phyloP scores from a whole-genome alignment of 1,140 invertebrate genomes.

The Brachionus paranguensis region DNA sequence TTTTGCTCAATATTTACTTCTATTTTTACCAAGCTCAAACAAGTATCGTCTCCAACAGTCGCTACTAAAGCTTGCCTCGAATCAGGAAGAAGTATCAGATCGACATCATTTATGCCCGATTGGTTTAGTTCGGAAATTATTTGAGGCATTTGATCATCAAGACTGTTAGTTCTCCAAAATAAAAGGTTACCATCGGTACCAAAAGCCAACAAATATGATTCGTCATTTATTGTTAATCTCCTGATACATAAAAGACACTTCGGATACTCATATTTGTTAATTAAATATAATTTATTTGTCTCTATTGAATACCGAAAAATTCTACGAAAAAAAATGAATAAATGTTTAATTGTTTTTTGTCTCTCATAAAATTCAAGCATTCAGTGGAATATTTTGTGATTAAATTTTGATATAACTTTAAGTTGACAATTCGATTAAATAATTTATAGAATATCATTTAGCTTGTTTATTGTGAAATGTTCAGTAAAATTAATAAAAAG shows the following conservation, averaged over 20 bases:
- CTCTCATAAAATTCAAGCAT: no score
- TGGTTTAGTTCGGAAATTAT: not conserved
- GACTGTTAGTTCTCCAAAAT: not conserved
- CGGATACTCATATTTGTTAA: not conserved
- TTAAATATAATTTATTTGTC: not conserved
- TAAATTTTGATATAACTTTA: no score
- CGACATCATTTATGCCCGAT: constrained; percentile 36
- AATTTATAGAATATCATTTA: no score
- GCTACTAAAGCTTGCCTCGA: not conserved
- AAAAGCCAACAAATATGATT: not conserved
- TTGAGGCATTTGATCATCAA: not conserved
- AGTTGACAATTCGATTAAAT: no score
- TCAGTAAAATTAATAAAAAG: no score
- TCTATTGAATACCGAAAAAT: constrained; percentile 3
- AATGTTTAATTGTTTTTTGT: not conserved
- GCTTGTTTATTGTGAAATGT: no score
- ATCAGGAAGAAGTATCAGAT: not conserved
- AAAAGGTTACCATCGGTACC: constrained; percentile 26
- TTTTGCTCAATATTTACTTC: not conserved
- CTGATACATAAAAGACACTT: not conserved
- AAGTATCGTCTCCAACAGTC: constrained; percentile 34
- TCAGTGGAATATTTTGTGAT: no score
- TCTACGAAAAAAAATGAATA: not conserved
- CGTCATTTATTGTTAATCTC: not conserved
- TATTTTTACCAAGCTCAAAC: constrained; percentile 9